Evolutionary conservation across 2,113 vertebrate species (phyloP), one percentile per base, ranked within the genome.

Genomic region (Hipposideros armiger): DNA sequence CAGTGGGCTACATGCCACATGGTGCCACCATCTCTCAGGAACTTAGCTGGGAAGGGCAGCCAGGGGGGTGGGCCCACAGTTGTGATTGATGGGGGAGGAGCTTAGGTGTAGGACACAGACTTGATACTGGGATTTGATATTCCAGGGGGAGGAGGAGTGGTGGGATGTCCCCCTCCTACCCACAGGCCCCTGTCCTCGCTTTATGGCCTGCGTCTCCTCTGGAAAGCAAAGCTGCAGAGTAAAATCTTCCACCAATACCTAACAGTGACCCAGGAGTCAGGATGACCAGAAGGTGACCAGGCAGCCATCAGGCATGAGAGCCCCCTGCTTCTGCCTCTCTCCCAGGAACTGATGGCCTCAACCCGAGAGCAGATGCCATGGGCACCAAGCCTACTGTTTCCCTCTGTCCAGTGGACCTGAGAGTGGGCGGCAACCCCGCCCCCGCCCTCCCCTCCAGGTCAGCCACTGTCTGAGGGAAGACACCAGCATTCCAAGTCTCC

Each of bases 131-230:
- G 36, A 22, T 45, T 2, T 8, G 50, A 26, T 0, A 2, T 5
- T 8, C 28, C 15, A 30, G 9, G 14, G 5, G 10, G 26, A 11
- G 32, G 11, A 11, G 47, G 3, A 8, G 11, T 7, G 11, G 3
- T 17, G 13, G n/a, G 2, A 5, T 16, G 58, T 9, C 11, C 26
- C 56, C 13, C 10, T 24, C 74, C 26, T 28, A 17, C 11, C 73
- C 60, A 7, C 13, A 20, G 30, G 22, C 22, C 47, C 13, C 73
- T 45, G 7, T 52, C 17, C 73, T 32, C 9, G 19, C 19, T 10
- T 30, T 13, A 1, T 11, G 45, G 36, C n/a, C 69, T 4, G 2
- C 26, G 5, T 6, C 11, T 42, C 42, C 64, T 26, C 67, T 3
- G 22, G 73, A 40, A 42, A 30, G 87, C 14, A 2, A 47, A 10